These are phyloP conservation scores for Spilosoma lubricipeda DNA, from an alignment of 2,888 invertebrate genomes.

Conservation along the genomic window DNA sequence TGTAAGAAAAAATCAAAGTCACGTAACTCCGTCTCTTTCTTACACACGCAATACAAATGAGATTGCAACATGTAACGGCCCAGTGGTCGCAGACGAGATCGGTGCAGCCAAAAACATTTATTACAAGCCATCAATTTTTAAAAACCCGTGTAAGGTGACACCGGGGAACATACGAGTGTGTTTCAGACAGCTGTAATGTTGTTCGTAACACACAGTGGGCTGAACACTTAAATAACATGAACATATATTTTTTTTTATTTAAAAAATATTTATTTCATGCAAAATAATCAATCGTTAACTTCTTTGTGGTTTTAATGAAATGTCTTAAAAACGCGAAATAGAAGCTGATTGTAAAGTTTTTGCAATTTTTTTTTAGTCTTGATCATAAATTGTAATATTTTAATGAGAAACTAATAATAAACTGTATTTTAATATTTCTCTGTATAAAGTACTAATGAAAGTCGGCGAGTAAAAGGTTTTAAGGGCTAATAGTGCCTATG, in stretches of 20 bases:
- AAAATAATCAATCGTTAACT: slow-evolving; percentile 33
- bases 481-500: slow-evolving; percentile 18
- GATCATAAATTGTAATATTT: slow-evolving; percentile 63
- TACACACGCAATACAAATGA: slow-evolving; percentile 37
- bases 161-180: slow-evolving; percentile 69
- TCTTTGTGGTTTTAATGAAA: slow-evolving; percentile 33
- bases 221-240: slow-evolving; percentile 50
- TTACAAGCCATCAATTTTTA: slow-evolving; percentile 81
- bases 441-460: slow-evolving; percentile 42
- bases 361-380: slow-evolving; percentile 13
- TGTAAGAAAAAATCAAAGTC: slow-evolving; percentile 66
- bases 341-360: neutral
- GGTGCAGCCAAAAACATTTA: slow-evolving; percentile 80
- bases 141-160: slow-evolving; percentile 80
- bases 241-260: slow-evolving; percentile 36
- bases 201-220: slow-evolving; percentile 65
- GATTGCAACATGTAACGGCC: slow-evolving; percentile 64
- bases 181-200: slow-evolving; percentile 64
- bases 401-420: slow-evolving; percentile 62
- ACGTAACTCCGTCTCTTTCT: slow-evolving; percentile 53
- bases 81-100: slow-evolving; percentile 68
- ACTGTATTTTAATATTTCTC: slow-evolving; percentile 60
- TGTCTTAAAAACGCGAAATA: slow-evolving; percentile 24
- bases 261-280: slow-evolving; percentile 35
- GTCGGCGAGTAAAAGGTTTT: slow-evolving; percentile 32